Base-by-base conservation (phyloP, 1,140 invertebrate genomes). In the Argopecten irradians region DNA sequence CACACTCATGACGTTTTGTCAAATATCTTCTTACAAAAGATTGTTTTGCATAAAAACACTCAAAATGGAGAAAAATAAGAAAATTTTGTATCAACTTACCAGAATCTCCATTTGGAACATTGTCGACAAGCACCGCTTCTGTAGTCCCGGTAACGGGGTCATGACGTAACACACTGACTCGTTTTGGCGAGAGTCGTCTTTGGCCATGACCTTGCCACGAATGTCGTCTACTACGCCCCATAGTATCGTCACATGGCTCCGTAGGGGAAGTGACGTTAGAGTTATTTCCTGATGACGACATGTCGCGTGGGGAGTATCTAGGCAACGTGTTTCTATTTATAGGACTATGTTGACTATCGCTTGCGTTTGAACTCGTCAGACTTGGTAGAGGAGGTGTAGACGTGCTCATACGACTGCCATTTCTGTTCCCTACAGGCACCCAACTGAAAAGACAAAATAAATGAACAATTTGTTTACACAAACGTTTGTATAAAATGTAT, bases 91-190 rank as follows among this genome's bases (percentile, higher is more conserved):
- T 0, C 16, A 0, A 55, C 34, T 28, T 85, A 90, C 89, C 89
- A n/a, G 89, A 90, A 46, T 90, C 89, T 28, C 89, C 89, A 43
- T 90, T 90, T 22, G 89, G 89, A 7, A 39, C 86, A 84, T 34
- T 35, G 13, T 90, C 89, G 7, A 90, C 39, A 11, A 90, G 71
- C 39, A 90, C 82, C 1, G 89, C 82, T 84, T 90, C 89, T 1
- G 89, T 90, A 9, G 84, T 86, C 46, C 89, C 89, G 5, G 89
- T 88, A 46, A 87, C 83, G 46, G 84, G 84, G 28, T 90, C 82
- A 32, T 90, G 89, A 22, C 87, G 89, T 32, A 87, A 34, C 0
- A 90, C 28, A 71, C 89, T 90, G 22, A 85, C 86, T 86, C 86
- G 87, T 84, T 87, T 88, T 28, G 85, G n/a, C 5, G 71, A 87